Base-by-base conservation (phyloP, 2,888 invertebrate species). In the Euplagia quadripunctaria region DNA sequence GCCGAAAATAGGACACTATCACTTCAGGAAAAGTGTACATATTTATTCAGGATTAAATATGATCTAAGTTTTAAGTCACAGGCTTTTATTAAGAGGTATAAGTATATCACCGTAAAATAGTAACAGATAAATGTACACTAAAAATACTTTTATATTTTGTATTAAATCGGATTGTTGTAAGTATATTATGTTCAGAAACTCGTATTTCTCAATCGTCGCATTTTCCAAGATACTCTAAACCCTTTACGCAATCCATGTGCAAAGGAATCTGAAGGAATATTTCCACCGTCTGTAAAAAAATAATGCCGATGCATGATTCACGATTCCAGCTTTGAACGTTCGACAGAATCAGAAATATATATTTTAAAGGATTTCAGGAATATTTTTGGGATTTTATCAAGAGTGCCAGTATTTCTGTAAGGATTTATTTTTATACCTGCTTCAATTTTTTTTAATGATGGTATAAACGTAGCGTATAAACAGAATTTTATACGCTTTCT, bases 251-350 rank as follows among this genome's bases (percentile, higher is more conserved):
- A 31, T 61, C 11, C 20, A 31, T 12, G 31, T 31, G 31, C 46
- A 43, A 65, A 14, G 17, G 64, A 65, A 65, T 5, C 11, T 46
- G 8, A 14, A 66, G 16, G 4, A 51, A 66, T 51, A 49, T 66
- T 66, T 66, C 31, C 9, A 49, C 31, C 6, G 31, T 51, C 66
- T 66, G 31, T 20, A 49, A 65, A 66, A 20, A 20, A 4, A 31
- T n/a, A 68, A n/a, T 66, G 58, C 68, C 68, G 51, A 63, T 52
- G 64, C 11, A 51, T 58, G 70, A 75, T 73, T 67, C 66, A 65
- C 41, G 61, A 64, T 63, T 20, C 64, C n/a, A 72, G 75, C 64
- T 66, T 75, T 68, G 64, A 70, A 68, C 52, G 42, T 64, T 71
- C 58, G 31, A 67, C 55, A 42, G 66, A 66, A 70, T 75, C 67